Evolutionary conservation across 2,113 vertebrate species (phyloP).

Genomic region (Trogon melanurus): DNA sequence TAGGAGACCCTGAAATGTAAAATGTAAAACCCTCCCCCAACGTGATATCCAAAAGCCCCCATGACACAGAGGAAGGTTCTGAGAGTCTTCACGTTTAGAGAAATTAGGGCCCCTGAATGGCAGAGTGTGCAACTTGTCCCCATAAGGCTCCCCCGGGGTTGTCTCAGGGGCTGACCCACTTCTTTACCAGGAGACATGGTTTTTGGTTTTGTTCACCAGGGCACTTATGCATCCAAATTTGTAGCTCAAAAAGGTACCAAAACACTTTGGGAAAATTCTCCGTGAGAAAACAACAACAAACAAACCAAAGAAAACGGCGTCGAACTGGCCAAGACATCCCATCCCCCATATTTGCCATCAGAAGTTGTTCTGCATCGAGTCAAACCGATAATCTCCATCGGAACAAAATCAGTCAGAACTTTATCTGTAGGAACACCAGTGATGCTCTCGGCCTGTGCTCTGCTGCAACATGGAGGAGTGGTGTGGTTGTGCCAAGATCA

Average conservation of each 20-base stretch:
- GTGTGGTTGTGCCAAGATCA: background rate
- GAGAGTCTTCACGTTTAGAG: background rate
- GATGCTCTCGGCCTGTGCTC: background rate
- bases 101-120: background rate
- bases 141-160: background rate
- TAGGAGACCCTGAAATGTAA: background rate
- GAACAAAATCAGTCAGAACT: background rate
- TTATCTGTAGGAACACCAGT: background rate
- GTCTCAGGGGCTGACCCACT: background rate
- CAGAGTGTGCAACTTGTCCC: background rate
- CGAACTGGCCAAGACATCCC: background rate
- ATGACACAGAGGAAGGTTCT: background rate
- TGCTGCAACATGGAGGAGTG: background rate
- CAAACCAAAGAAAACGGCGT: background rate
- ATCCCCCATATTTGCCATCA: background rate
- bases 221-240: background rate
- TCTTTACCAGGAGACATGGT: background rate
- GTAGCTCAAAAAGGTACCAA: background rate
- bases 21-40: background rate
- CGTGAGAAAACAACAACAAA: background rate
- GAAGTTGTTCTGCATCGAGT: background rate
- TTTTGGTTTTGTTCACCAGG: background rate
- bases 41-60: background rate
- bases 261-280: background rate
- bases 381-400: background rate